These are phyloP conservation scores for Prionailurus viverrinus DNA, from an alignment of 2,113 vertebrate species.

Conservation along the genomic window DNA sequence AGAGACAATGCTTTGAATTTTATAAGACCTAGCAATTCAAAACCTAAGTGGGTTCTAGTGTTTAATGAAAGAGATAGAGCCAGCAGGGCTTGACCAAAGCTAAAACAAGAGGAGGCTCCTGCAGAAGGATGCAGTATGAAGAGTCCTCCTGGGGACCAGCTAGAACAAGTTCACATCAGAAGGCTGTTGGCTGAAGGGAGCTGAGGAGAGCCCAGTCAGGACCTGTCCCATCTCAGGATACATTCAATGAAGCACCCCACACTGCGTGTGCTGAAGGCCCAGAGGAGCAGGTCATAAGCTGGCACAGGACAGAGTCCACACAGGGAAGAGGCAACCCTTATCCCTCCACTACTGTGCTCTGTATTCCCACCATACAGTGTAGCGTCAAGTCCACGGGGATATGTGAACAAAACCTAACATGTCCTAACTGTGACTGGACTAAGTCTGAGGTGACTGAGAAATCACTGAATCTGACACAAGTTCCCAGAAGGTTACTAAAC, in stretches of 20 bases:
- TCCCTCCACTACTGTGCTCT: neutral
- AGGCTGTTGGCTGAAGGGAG: neutral
- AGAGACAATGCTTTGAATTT: neutral
- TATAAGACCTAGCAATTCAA: neutral
- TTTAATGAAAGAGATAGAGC: neutral
- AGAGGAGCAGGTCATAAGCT: neutral
- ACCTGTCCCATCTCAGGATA: neutral
- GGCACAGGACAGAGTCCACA: neutral
- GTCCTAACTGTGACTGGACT: neutral
- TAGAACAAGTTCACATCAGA: neutral
- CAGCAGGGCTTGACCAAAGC: neutral
- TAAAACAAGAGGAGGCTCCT: neutral
- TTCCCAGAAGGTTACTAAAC: neutral
- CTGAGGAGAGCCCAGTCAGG: neutral
- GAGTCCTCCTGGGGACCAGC: neutral
- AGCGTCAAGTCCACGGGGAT: neutral
- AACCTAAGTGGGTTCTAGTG: neutral
- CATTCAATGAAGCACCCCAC: neutral
- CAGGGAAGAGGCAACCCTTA: neutral
- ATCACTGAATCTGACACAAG: neutral
- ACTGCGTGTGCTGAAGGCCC: too few relatives aligned
- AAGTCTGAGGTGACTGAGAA: slow-evolving; percentile 9
- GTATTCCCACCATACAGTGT: neutral
- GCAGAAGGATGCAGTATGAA: neutral
- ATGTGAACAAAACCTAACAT: neutral